Base-by-base conservation (phyloP, 2,888 invertebrate genomes). In the Sesamia inferens region DNA sequence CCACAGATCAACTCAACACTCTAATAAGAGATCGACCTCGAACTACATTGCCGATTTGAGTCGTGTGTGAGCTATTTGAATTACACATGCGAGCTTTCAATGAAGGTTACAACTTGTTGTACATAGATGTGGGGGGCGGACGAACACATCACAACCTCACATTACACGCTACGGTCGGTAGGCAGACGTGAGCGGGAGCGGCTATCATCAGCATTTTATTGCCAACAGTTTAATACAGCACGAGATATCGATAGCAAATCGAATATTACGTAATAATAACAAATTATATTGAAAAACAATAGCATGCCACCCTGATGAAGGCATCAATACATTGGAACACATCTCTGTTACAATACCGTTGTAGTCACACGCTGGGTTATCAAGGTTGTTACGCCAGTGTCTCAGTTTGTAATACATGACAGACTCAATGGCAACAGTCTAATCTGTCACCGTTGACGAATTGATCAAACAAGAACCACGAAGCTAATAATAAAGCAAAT, bases 1-100 rank as follows among this genome's bases (percentile, higher is more conserved):
- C 88, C 84, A 88, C 89, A 87, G 89, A 92, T 91, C 88, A 89
- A 88, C 87, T 89, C 87, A 78, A 86, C 81, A 86, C 79, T 85
- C 86, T 90, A 89, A 87, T 87, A 77, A 79, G 77, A 90, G 78
- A 87, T 82, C 89, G 92, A 89, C 93, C 93, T 93, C 92, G 93
- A 86, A 88, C 91, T 89, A 93, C 91, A 90, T 92, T 86, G 87
- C 85, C 79, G 88, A 76, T 88, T 89, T 79, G 81, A 88, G 82
- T 91, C 93, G 91, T 93, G 93, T 93, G 83, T 90, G 84, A 91
- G 90, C 92, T 91, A 92, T 92, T 92, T 89, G 89, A 89, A 88
- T 89, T 87, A 87, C 87, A 88, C 83, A 85, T 80, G 76, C 78
- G 61, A 77, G 83, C 78, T 80, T 79, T 84, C 79, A 75, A 86